phyloP scores from a whole-genome alignment of 2,888 invertebrate species.

The Lasioglossum marginatum region DNA sequence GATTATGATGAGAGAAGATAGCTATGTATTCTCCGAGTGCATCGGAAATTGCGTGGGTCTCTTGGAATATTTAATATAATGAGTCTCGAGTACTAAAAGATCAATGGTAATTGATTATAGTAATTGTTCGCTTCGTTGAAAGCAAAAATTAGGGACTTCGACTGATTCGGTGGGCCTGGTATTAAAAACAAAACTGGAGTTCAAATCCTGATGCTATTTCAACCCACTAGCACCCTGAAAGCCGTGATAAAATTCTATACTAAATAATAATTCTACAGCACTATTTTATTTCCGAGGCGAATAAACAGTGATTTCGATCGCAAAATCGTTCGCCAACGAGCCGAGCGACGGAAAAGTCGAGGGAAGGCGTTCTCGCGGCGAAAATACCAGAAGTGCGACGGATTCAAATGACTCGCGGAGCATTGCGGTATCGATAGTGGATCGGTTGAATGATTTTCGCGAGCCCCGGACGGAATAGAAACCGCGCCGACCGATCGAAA shows the following conservation, averaged over 20 bases:
- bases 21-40: not conserved
- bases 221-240: too few species aligned
- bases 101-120: not conserved
- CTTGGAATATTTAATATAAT: not conserved
- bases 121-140: too few species aligned
- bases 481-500: constrained; percentile 3
- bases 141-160: too few species aligned
- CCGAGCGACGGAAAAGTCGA: not conserved
- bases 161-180: not conserved
- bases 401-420: not conserved
- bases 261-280: too few species aligned
- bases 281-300: not conserved
- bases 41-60: not conserved
- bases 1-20: not conserved
- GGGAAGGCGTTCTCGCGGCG: not conserved
- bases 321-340: not conserved
- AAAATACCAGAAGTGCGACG: not conserved
- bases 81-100: not conserved
- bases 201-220: not conserved
- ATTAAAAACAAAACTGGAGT: not conserved
- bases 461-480: not conserved
- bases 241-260: too few species aligned
- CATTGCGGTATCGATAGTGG: not conserved
- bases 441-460: constrained; percentile 9
- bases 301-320: not conserved